A percentile compares a stretch with the other conserved stretches of the same genome.
phyloP scores from a whole-genome alignment of 2,888 invertebrate genomes.

The Sphecodes monilicornis region DNA sequence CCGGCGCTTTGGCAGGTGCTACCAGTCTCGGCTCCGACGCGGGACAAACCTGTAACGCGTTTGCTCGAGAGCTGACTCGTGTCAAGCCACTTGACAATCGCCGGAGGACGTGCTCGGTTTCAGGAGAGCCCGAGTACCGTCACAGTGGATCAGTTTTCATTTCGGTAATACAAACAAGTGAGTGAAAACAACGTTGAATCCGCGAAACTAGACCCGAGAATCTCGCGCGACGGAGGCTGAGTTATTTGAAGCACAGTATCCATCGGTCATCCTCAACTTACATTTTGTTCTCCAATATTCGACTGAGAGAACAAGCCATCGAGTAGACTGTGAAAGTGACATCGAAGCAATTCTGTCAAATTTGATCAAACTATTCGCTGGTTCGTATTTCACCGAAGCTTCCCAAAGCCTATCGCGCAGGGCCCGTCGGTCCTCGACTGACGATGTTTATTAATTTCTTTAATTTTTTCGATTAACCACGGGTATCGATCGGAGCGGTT shows the following conservation, averaged over 20 bases:
- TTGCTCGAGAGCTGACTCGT: constrained; percentile 10
- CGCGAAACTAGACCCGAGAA: not conserved
- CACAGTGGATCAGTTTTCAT: not conserved
- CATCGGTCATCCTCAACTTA: not conserved
- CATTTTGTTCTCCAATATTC: not conserved
- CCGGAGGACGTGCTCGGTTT: constrained; percentile 5
- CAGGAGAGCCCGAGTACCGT: not conserved
- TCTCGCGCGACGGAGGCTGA: not conserved
- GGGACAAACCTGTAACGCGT: constrained; percentile 64
- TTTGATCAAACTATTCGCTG: not conserved
- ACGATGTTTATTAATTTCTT: not conserved
- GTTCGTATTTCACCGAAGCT: not conserved
- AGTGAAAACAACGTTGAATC: not conserved
- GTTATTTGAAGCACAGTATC: too few species aligned
- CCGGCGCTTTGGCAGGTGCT: constrained; percentile 75
- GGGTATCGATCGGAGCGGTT: not conserved
- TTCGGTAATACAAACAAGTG: not conserved
- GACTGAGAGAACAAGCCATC: not conserved
- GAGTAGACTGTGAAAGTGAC: not conserved
- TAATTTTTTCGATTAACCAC: not conserved
- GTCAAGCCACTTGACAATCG: not conserved
- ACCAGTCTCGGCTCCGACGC: constrained; percentile 74
- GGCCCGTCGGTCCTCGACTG: not conserved
- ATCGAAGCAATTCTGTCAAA: not conserved
- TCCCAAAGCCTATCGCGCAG: not conserved